A percentile compares a stretch with the other conserved stretches of the same genome.
Conservation (phyloP, 2,113 vertebrate genomes). For the Eulacestoma nigropectus region DNA sequence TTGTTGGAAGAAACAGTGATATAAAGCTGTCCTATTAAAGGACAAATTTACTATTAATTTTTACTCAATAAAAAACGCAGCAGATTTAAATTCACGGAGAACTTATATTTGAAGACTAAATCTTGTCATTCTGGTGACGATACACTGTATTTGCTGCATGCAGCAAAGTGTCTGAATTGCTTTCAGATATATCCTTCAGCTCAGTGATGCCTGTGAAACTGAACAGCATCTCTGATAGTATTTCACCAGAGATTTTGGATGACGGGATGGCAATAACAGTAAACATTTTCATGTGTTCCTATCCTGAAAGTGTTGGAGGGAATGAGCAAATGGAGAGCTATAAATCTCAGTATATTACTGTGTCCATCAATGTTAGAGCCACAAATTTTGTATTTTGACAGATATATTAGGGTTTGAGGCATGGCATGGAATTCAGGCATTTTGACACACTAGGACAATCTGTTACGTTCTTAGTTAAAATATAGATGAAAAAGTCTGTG, state of each 20-base stretch:
- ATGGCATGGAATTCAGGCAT: background rate
- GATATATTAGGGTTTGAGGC: background rate
- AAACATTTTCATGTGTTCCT: background rate
- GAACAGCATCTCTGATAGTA: background rate
- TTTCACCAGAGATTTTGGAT: background rate
- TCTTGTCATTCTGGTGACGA: background rate
- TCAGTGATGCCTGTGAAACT: background rate
- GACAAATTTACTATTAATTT: background rate
- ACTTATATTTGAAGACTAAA: background rate
- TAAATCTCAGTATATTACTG: background rate
- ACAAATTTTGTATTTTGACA: constrained; percentile 1
- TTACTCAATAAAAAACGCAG: background rate
- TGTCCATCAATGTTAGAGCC: background rate
- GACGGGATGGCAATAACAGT: background rate
- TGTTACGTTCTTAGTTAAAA: background rate
- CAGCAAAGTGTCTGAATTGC: background rate
- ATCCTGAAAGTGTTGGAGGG: background rate
- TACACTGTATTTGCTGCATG: background rate
- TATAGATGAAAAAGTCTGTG: background rate
- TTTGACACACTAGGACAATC: background rate
- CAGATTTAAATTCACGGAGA: background rate
- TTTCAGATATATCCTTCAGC: background rate
- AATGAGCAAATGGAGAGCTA: background rate
- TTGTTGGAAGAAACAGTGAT: background rate
- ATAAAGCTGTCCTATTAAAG: background rate